Evolutionary conservation across 2,113 vertebrate genomes (phyloP).

Genomic region (Nyctibius bracteatus): DNA sequence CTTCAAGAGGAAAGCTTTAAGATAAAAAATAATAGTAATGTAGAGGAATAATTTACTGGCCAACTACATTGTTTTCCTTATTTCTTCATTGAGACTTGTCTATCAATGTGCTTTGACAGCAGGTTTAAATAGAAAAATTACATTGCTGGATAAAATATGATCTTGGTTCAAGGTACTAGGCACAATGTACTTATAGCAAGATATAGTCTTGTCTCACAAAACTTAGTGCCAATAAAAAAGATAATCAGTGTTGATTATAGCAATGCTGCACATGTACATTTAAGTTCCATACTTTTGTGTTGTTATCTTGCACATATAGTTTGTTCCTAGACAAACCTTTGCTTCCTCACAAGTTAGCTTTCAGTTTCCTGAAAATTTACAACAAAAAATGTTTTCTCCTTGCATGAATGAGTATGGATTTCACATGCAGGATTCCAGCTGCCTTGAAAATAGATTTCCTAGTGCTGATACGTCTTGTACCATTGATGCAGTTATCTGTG

Average conservation of each 20-base stretch:
- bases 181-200: background rate
- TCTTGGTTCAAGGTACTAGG: background rate
- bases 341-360: background rate
- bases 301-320: background rate
- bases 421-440: background rate
- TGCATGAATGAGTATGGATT: background rate
- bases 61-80: background rate
- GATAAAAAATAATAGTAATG: background rate
- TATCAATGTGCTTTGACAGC: background rate
- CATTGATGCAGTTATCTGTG: background rate
- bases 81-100: background rate
- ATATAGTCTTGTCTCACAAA: background rate
- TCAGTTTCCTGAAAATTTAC: background rate
- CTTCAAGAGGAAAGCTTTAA: background rate
- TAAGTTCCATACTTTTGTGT: background rate
- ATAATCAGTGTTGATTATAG: background rate
- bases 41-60: background rate
- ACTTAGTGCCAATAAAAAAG: background rate
- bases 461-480: background rate
- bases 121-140: background rate
- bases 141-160: background rate
- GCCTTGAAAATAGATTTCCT: constrained; percentile 9
- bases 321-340: background rate
- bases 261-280: background rate
- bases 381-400: background rate